These are phyloP conservation scores for Smutsia gigantea DNA, from an alignment of 2,797 vertebrate genomes.

Conservation along the genomic window DNA sequence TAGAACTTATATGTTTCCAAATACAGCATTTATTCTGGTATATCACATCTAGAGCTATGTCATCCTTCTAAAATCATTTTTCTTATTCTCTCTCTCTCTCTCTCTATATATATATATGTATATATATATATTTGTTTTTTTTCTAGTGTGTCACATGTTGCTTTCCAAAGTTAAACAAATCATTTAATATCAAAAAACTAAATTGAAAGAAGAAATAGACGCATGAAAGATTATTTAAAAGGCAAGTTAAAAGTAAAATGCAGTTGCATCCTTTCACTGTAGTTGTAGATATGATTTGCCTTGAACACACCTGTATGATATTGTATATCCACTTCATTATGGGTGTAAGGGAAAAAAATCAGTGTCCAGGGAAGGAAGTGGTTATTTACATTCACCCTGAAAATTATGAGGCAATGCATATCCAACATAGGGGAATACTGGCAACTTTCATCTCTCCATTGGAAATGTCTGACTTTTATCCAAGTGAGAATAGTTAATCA, in stretches of 20 bases:
- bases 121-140: not conserved
- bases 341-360: not conserved
- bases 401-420: not conserved
- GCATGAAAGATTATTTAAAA: not conserved
- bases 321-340: not conserved
- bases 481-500: not conserved
- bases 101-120: too few relatives aligned
- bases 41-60: not conserved
- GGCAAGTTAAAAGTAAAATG: not conserved
- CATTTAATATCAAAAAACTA: not conserved
- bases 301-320: not conserved
- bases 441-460: not conserved
- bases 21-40: not conserved
- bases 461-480: not conserved
- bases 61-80: not conserved
- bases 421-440: not conserved
- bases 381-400: not conserved
- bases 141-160: not conserved
- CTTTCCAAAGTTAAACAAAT: not conserved
- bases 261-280: not conserved
- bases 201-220: not conserved
- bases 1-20: not conserved
- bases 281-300: not conserved
- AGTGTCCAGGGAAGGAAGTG: not conserved
- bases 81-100: not conserved